Percentiles rank a stretch among this genome's conserved stretches.
Conservation (phyloP, 37 sponge, comb jelly and placozoan species). For the Oscarella lobularis region DNA sequence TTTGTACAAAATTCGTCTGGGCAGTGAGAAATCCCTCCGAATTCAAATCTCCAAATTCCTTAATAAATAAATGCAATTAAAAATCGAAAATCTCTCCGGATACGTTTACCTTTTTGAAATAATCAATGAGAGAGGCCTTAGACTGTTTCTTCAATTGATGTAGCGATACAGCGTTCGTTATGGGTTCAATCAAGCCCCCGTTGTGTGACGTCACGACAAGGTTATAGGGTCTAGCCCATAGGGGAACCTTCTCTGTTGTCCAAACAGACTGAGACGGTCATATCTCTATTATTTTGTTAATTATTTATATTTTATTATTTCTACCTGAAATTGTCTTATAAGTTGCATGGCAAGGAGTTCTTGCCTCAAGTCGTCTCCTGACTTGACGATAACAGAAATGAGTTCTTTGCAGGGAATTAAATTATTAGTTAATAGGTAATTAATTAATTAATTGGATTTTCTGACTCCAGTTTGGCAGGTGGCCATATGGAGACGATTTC, state of each 20-base stretch:
- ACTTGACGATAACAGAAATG: constrained; percentile 78
- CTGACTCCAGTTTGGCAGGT: constrained; percentile 87
- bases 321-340: constrained; percentile 72
- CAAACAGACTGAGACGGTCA: constrained; percentile 73
- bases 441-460: too few relatives aligned
- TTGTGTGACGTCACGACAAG: constrained; percentile 68
- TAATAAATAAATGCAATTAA: constrained; percentile 9
- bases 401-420: constrained; percentile 46
- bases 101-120: constrained; percentile 48
- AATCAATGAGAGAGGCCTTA: constrained; percentile 50
- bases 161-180: constrained; percentile 86
- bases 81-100: too few relatives aligned
- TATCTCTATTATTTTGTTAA: too few relatives aligned
- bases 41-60: constrained; percentile 69
- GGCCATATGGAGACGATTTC: constrained; percentile 73
- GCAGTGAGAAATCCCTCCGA: constrained; percentile 72
- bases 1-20: constrained; percentile 85
- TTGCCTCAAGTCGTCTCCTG: constrained; percentile 93
- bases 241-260: constrained; percentile 58
- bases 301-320: neutral
- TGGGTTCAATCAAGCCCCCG: constrained; percentile 92
- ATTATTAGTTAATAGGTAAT: neutral
- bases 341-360: constrained; percentile 80
- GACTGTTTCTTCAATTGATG: constrained; percentile 92
- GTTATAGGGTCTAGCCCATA: constrained; percentile 75